Conservation (phyloP, 2,797 vertebrate genomes). For the Micromesistius poutassou region DNA sequence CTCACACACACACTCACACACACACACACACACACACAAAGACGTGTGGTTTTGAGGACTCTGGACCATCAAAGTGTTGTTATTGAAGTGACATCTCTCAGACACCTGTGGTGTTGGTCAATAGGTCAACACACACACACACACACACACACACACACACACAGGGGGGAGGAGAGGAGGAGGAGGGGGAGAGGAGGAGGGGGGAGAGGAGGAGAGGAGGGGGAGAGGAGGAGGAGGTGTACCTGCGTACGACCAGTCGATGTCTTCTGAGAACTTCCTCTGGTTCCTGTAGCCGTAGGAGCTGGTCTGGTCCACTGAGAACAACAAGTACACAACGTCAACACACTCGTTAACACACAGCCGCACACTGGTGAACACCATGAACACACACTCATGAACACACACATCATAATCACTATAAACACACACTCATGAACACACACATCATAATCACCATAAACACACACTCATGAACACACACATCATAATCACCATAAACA, state of each 20-base stretch:
- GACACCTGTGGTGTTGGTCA: background rate
- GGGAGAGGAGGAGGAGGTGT: constrained; percentile 29
- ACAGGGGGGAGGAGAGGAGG: too few relatives aligned
- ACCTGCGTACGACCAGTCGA: constrained; percentile 98
- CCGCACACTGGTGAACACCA: background rate
- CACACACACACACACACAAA: too few relatives aligned
- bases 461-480: too few relatives aligned
- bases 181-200: background rate
- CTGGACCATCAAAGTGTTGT: background rate
- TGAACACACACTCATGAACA: background rate
- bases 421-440: too few relatives aligned
- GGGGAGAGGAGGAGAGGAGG: background rate
- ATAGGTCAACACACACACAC: background rate
- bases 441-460: too few relatives aligned
- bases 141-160: background rate
- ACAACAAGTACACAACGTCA: constrained; percentile 33
- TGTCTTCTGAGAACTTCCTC: constrained; percentile 87
- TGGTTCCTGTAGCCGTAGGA: constrained; percentile 87
- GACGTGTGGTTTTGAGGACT: background rate
- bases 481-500: too few relatives aligned
- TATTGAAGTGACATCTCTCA: background rate
- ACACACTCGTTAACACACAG: background rate
- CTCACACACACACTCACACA: too few relatives aligned
- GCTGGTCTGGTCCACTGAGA: constrained; percentile 73
- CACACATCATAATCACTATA: background rate